Evolutionary conservation across 2,113 vertebrate species (phyloP), one percentile per base, ranked within the genome.

Genomic region (Psilopsiagon aymara): DNA sequence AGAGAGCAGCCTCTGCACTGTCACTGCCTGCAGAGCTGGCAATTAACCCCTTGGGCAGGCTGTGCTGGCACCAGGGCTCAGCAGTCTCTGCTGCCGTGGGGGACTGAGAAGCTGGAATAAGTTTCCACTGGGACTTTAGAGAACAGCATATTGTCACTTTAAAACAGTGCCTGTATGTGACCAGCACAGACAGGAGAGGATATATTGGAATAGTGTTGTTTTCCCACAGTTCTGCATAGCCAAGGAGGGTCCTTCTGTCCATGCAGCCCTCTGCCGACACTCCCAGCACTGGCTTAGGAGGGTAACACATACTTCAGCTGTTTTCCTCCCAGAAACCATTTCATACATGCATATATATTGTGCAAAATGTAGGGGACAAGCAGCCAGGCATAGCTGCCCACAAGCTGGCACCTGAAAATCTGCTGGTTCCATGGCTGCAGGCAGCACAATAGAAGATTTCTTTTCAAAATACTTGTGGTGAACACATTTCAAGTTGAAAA

Each of bases 171-270:
- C 73, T 82, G 43, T 12, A 9, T 5, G 52, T 1, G 35, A 51
- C 25, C 82, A 35, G 79, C 62, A 25, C 0, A 0, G 53, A n/a
- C 17, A 0, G 8, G 43, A 47, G 14, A 46, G 68, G 23, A 10
- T 41, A 67, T 37, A 21, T 33, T 59, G 71, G 57, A 59, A 52
- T 46, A 67, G 46, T 35, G 9, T 82, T 57, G 63, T 9, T 93
- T 67, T 47, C 66, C 47, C 28, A 49, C 29, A 17, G 41, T 10
- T 89, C 71, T 28, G 20, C 3, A 11, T 18, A 47, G 57, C 47
- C 59, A 55, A 78, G 60, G 49, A 85, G 78, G 43, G 7, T 31
- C 49, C 33, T 43, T 10, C 44, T 67, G 24, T 47, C 68, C 71
- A 9, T 20, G 49, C 53, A 1, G 9, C 29, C 76, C 62, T 80